phyloP scores from a whole-genome alignment of 2,797 vertebrate species.

The Numenius phaeopus region DNA sequence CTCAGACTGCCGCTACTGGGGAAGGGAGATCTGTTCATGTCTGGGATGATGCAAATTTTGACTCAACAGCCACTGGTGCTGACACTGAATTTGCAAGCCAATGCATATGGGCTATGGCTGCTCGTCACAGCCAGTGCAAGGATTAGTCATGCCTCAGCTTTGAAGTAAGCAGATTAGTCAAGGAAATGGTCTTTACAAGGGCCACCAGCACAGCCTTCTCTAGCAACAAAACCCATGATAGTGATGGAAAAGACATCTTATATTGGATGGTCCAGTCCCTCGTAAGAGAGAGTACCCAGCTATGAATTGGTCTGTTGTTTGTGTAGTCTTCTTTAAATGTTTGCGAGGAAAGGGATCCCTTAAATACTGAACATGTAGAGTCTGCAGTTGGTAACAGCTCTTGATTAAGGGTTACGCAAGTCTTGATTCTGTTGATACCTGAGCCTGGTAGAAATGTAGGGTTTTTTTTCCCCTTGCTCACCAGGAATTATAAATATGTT shows the following conservation, averaged over 20 bases:
- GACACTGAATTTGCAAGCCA: background rate
- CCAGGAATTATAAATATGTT: background rate
- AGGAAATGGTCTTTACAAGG: background rate
- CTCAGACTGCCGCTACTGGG: background rate
- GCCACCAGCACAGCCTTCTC: background rate
- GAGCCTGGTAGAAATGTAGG: background rate
- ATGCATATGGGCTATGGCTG: background rate
- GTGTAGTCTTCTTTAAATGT: background rate
- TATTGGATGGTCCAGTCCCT: background rate
- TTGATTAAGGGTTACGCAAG: background rate
- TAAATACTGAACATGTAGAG: background rate
- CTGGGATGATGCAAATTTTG: background rate
- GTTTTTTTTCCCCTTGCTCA: rapidly evolving
- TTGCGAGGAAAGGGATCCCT: background rate
- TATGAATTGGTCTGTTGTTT: background rate
- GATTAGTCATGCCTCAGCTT: background rate
- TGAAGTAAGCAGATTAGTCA: background rate
- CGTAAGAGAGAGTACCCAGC: rapidly evolving
- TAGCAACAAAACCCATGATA: background rate
- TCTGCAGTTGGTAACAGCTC: background rate
- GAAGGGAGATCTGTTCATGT: background rate
- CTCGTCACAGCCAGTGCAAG: background rate
- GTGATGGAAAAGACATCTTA: background rate
- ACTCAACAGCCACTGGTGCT: background rate
- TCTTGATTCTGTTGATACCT: background rate